Base-by-base conservation (phyloP, 2,888 invertebrate genomes). In the Aleiodes testaceus region DNA sequence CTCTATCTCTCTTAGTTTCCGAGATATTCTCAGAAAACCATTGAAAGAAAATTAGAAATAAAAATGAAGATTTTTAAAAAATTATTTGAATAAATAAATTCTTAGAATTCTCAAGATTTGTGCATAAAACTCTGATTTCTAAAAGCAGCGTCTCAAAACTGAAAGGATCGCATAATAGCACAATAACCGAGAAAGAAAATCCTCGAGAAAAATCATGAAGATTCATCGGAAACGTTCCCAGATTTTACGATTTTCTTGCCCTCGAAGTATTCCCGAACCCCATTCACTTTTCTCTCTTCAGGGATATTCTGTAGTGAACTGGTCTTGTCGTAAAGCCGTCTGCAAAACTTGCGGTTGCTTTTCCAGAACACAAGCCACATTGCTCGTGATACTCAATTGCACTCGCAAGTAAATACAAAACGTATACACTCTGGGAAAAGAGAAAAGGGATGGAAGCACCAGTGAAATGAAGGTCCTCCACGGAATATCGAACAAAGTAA, bases 231-330 rank as follows among this genome's bases (percentile, higher is more conserved):
- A 64, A 66, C 52, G 45, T 18, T 52, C 11, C n/a, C 65, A 66
- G 55, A 73, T 73, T 71, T 75, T 66, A 71, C 66, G 68, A 42
- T 69, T 71, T 73, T n/a, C 47, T 67, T 64, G 65, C 30, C 47
- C 64, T 61, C 30, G 16, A 64, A 30, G 49, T 66, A 55, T 66
- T 71, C 68, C 45, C 11, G 12, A 4, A 20, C 66, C 50, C 6
- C 49, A 49, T 53, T 55, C 36, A 50, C 36, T 16, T 55, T 44
- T 45, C 22, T 42, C 42, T 42, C 42, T n/a, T 36, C 36, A 36
- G 36, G 22, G 52, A 52, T 22, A 52, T 26, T 26, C 20, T 22
- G 22, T 22, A 22, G 14, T 52, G 52, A 52, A 22, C 52, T 9
- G 22, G 20, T 52, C 36, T 36, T 9, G 22, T 52, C 52, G 52